Percentiles rank a stretch among this genome's conserved stretches.
phyloP scores from a whole-genome alignment of 2,797 vertebrate species.

The Malurus splendens region DNA sequence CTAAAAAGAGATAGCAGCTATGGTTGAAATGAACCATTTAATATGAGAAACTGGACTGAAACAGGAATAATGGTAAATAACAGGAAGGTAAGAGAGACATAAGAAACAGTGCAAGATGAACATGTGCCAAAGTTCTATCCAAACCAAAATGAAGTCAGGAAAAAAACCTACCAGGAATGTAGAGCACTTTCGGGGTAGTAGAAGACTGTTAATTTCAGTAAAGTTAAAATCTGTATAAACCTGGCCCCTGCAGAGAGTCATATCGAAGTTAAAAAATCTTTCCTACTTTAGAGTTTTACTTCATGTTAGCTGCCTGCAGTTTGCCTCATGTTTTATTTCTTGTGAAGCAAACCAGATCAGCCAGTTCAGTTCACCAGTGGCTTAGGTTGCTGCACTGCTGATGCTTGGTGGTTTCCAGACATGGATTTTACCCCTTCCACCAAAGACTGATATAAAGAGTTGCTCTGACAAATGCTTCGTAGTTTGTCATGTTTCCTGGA shows the following conservation, averaged over 20 bases:
- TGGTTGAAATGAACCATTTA: neutral
- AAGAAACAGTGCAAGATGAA: neutral
- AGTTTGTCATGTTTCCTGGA: neutral
- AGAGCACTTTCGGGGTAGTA: neutral
- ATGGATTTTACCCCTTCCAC: neutral
- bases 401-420: neutral
- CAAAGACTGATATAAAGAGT: neutral
- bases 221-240: neutral
- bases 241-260: neutral
- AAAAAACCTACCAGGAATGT: neutral
- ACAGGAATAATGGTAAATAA: neutral
- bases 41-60: neutral
- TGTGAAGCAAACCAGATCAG: neutral
- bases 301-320: neutral
- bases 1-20: neutral
- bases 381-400: neutral
- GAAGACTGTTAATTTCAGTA: neutral
- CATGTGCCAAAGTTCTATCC: neutral
- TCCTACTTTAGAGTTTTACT: neutral
- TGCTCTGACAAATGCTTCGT: neutral
- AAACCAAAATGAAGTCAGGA: neutral
- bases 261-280: neutral
- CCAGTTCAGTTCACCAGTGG: neutral
- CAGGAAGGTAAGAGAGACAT: neutral
- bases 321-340: neutral